Evolutionary conservation across 2,888 invertebrate species (phyloP), one percentile per base, ranked within the genome.

Genomic region (Napeogenes inachia): DNA sequence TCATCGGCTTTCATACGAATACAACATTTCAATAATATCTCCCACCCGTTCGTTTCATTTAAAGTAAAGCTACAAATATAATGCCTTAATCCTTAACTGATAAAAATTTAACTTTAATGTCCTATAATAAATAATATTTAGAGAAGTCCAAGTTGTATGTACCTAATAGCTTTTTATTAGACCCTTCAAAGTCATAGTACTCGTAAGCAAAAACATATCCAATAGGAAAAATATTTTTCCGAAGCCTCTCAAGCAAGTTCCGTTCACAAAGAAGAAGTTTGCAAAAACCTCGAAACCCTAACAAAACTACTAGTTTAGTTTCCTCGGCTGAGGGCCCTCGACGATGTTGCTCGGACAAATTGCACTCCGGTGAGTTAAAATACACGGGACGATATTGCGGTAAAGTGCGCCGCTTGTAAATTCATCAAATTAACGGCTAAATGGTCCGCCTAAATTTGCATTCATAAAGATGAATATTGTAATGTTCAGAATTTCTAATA

Each of bases 311-410:
- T 73, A 81, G 82, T 82, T 81, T 73, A 81, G 83, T 81, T 82
- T 81, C 42, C 67, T 68, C 79, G 76, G 74, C 75, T 66, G 75
- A 83, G 85, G 71, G 78, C 73, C 71, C 84, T 85, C 71, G 70
- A 70, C 75, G 73, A 74, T 80, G 78, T 76, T 69, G 78, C 79
- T 77, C 71, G 81, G 83, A 84, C 84, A 82, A 85, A 87, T 85
- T 87, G 82, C 78, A 80, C 85, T 78, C 83, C 66, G 82, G 83
- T 77, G 82, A 72, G 62, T 70, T 70, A 63, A 55, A 65, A 78
- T 69, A 67, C 63, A 77, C 78, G 74, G 74, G 57, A 50, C 42
- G 56, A n/a, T 59, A 53, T 65, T 56, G 46, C 58, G 56, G 47
- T 35, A 50, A 57, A 60, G 55, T 30, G 60, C 58, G 50, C 50